Evolutionary conservation across 2,888 invertebrate genomes (phyloP), one percentile per base, ranked within the genome.

Genomic region (Diadromus collaris): DNA sequence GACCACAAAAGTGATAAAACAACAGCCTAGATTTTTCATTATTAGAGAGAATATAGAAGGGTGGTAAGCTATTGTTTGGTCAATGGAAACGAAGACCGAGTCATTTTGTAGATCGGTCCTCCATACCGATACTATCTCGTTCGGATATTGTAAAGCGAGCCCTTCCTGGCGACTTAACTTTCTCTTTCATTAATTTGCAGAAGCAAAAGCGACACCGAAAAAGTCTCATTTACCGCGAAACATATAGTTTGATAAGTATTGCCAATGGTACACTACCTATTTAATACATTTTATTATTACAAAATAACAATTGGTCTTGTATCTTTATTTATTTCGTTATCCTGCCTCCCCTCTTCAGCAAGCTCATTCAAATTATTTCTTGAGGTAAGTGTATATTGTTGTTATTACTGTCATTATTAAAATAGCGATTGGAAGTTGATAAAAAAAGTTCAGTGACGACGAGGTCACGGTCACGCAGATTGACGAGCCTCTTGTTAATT

Each of bases 261-360:
- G 89, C 87, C 88, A 88, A 88, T 85, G 86, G 88, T 88, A 88
- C 87, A 87, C 87, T 88, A 87, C 84, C 88, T 89, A 89, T 90
- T 90, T 90, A 90, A 90, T 90, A 90, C 89, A 90, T 89, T 90
- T 89, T 89, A 89, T 88, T 88, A 89, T 89, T 89, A 88, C 85
- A 87, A 89, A 88, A 88, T 88, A 88, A 86, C 67, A 21, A 51
- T 61, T 27, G 61, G 38, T 44, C 19, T 79, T 77, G 82, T 6
- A 38, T 77, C 81, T 74, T 44, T 71, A 32, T 74, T 69, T 56
- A 10, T 48, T 38, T 16, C 54, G 19, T 38, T 54, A 27, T 24
- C 48, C 72, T 51, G 19, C 56, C 13, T 48, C 34, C 1, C 29
- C 6, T 44, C 27, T 60, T 56, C 75, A 72, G 58, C 19, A 13